These are phyloP conservation scores for Leontocebus nigricollis DNA, from an alignment of 2,797 vertebrate genomes.

Conservation along the genomic window DNA sequence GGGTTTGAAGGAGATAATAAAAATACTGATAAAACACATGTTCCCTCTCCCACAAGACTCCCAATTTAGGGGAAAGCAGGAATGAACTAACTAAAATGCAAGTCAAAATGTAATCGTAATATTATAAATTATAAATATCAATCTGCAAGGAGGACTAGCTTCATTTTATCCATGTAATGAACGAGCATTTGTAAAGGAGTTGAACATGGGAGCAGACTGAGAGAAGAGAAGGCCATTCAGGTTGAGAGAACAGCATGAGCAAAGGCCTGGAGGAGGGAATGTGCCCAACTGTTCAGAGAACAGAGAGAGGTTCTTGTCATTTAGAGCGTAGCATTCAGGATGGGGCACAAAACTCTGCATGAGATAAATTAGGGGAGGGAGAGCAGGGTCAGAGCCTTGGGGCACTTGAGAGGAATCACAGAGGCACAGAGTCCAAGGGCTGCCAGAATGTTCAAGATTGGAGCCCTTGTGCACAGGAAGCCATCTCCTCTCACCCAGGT, in stretches of 20 bases:
- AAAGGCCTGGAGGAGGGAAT: neutral
- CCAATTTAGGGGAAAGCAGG: neutral
- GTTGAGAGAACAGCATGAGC: constrained; percentile 4
- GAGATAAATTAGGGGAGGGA: neutral
- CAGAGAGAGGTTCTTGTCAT: neutral
- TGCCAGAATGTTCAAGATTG: neutral
- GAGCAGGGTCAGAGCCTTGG: neutral
- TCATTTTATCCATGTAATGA: neutral
- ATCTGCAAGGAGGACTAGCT: neutral
- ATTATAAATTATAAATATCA: neutral
- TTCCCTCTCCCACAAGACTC: neutral
- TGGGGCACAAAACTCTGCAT: neutral
- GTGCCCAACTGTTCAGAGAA: neutral
- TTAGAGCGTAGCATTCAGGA: neutral
- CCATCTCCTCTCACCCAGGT: neutral
- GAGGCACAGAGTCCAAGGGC: neutral
- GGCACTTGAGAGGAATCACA: neutral
- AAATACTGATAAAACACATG: neutral
- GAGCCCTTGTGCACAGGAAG: neutral
- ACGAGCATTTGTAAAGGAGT: neutral
- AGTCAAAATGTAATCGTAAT: neutral
- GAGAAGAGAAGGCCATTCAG: neutral
- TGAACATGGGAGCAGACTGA: neutral
- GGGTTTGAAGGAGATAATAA: neutral
- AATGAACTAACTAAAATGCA: neutral